phyloP scores from a whole-genome alignment of 2,888 invertebrate species.

The Acanthopleura granulata region DNA sequence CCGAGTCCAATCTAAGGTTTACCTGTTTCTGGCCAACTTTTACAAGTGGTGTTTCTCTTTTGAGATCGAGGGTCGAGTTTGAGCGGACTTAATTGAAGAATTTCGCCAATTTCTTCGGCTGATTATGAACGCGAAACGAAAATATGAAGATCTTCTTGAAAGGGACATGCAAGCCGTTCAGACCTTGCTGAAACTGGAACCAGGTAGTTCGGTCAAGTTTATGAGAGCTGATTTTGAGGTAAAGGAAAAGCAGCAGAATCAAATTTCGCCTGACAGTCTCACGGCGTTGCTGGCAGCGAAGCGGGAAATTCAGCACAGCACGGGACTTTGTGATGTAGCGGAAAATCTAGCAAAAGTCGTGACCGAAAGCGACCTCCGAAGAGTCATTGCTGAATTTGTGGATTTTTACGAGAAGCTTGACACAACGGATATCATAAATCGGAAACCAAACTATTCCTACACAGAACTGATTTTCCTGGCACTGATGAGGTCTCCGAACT shows the following conservation, averaged over 20 bases:
- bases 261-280: not conserved
- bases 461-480: slow-evolving; percentile 22
- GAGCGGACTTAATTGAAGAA: no score
- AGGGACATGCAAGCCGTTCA: not conserved
- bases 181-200: not conserved
- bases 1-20: no score
- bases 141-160: slow-evolving; percentile 8
- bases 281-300: no score
- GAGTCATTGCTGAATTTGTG: slow-evolving; percentile 15
- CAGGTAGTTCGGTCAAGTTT: not conserved
- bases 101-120: no score
- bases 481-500: slow-evolving; percentile 19
- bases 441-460: slow-evolving; percentile 19
- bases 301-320: not conserved
- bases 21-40: no score
- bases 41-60: no score
- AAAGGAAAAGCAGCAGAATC: not conserved
- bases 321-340: not conserved
- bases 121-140: slow-evolving; percentile 7
- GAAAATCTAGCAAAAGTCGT: not conserved
- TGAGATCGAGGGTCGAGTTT: no score
- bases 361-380: not conserved
- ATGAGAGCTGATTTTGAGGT: not conserved
- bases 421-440: not conserved
- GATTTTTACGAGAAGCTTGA: slow-evolving; percentile 9